Base-by-base conservation (phyloP, 2,113 vertebrate genomes). In the Hemiscyllium ocellatum region DNA sequence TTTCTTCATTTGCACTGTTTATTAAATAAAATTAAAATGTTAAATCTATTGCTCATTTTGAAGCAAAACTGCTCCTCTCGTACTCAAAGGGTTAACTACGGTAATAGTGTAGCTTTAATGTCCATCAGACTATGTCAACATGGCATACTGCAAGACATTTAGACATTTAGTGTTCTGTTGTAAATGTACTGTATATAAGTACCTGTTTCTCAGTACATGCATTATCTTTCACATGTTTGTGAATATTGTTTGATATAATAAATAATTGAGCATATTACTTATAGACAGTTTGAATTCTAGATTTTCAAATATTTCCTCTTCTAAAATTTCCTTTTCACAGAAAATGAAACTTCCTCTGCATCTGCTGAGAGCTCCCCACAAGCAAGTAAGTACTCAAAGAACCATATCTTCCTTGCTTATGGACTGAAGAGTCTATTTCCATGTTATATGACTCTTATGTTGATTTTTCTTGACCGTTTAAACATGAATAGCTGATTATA, bases 361-460 rank as follows among this genome's bases (percentile, higher is more conserved):
- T 98, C 98, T 72, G 97, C 98, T n/a, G 98, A 98, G 96, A 98
- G 98, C 96, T 97, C 97, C 80, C 97, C 98, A 47, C 98, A 98
- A 95, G 97, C 97, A 97, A 97, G 97, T 98, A 96, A 98, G 98
- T 98, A 98, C 96, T 97, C 76, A 24, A 52, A 90, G n/a, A 37
- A 5, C 20, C 42, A 47, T 12, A 94, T 66, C 66, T 65, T 90
- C 87, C 26, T 89, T 89, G 50, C 52, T 70, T 94, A 70, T 50
- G 26, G 22, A 33, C 47, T 12, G 12, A 61, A 61, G 56, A 12
- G 56, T 1, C 56, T 61, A 12, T 61, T 61, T 61, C 56, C 12
- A 7, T 61, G 56, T 12, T 61, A 61, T 61, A 12, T 61, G 1
- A 61, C 56, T 61, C 56, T 47, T 12, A 61, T 68, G 8, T 94